Evolutionary conservation across 2,888 invertebrate species (phyloP), one percentile per base, ranked within the genome.

Genomic region (Drosophila birchii): DNA sequence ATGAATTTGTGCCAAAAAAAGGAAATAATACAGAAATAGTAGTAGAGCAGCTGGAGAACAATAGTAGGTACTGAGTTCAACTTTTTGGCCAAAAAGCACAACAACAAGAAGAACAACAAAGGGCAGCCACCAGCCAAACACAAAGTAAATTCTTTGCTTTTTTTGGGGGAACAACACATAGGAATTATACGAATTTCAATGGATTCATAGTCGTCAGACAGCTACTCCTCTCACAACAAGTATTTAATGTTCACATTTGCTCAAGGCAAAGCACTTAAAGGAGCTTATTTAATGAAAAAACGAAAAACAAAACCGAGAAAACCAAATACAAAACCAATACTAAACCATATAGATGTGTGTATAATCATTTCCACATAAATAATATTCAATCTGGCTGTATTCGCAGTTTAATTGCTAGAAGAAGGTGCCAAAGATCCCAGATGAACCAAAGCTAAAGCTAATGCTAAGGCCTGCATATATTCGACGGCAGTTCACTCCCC

Each of bases 141-240:
- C 60, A 77, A 84, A 63, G 71, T 68, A 66, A 79, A 79, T 78
- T 78, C 57, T 70, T 80, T 85, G 76, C 80, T 83, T 89, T 76
- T 78, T 90, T 85, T 76, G 76, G 84, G 91, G 91, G 90, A 91
- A 88, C 91, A 91, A 91, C 80, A 90, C 91, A 88, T 84, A 88
- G 91, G 91, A 91, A 91, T 91, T 90, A 90, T 83, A 90, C 92
- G 91, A 91, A 91, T 91, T 91, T 91, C 90, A 89, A 75, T 73
- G 69, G 69, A 73, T 75, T 73, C 76, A 75, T 69, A 75, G 58
- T 75, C 69, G 69, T 39, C 75, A 81, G 74, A 85, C 76, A 77
- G 75, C 80, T 85, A 81, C 68, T 68, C 51, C 51, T 53, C 51
- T 53, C 71, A 58, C 68, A 68, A 68, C 57, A 70, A 73, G 43